Conservation (phyloP, 2,797 vertebrate species). For the Fundulus diaphanus region DNA sequence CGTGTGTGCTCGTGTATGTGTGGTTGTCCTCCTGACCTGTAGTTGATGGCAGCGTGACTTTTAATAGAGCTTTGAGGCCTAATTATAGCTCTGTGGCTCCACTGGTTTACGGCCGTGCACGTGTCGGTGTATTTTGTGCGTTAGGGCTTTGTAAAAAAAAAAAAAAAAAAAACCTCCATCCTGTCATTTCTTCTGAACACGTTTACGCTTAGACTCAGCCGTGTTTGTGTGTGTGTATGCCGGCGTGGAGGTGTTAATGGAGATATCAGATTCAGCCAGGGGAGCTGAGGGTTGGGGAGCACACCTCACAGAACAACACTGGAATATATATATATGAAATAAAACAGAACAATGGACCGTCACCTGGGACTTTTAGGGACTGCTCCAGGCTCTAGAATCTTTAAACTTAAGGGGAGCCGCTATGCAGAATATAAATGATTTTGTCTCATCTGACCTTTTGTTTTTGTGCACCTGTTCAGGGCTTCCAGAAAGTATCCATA, state of each 20-base stretch:
- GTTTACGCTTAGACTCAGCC: slow-evolving; percentile 41
- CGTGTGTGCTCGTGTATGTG: slow-evolving; percentile 34
- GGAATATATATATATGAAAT: slow-evolving; percentile 51
- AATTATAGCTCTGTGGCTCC: slow-evolving; percentile 77
- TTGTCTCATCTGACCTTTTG: not conserved
- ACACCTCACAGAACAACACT: slow-evolving; percentile 37
- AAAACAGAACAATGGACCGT: slow-evolving; percentile 52
- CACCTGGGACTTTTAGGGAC: slow-evolving; percentile 23
- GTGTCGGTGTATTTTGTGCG: slow-evolving; percentile 47
- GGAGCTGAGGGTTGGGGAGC: slow-evolving; percentile 46
- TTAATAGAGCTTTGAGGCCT: slow-evolving; percentile 79
- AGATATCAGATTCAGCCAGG: slow-evolving; percentile 71
- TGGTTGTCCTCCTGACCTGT: slow-evolving; percentile 77
- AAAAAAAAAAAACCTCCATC: slow-evolving; percentile 49
- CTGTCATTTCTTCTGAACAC: slow-evolving; percentile 51
- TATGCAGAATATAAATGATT: not conserved
- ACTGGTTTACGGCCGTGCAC: slow-evolving; percentile 63
- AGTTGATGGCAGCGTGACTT: slow-evolving; percentile 73
- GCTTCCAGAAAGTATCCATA: not conserved
- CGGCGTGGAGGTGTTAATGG: slow-evolving; percentile 68
- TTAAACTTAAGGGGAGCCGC: not conserved
- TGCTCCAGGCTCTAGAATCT: not conserved
- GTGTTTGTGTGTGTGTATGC: slow-evolving; percentile 31
- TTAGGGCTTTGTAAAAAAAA: slow-evolving; percentile 27
- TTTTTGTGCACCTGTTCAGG: not conserved